A percentile compares a stretch with the other conserved stretches of the same genome.
Evolutionary conservation across 37 sponge, comb jelly and placozoan species (phyloP).

Genomic region (Aplysina aerophoba): DNA sequence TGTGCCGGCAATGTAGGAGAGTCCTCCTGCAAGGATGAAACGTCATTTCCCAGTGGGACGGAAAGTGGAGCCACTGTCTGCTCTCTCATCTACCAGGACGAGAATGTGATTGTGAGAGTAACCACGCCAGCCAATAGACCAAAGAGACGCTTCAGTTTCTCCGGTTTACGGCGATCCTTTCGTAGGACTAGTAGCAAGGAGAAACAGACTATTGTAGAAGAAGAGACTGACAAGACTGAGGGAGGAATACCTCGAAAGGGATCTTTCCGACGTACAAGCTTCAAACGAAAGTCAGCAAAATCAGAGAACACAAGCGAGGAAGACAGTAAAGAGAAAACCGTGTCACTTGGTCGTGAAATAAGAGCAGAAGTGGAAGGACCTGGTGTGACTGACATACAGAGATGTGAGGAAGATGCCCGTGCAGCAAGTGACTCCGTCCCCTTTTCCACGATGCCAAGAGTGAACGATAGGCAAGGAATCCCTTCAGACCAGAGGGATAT

Average conservation of each 20-base stretch:
- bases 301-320: not conserved
- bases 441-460: not conserved
- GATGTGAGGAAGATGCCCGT: too few species aligned
- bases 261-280: not conserved
- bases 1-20: not conserved
- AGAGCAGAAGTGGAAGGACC: not conserved
- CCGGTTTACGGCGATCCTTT: not conserved
- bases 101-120: not conserved
- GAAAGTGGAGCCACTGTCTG: not conserved
- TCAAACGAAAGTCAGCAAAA: not conserved
- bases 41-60: not conserved
- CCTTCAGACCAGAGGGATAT: not conserved
- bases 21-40: too few species aligned
- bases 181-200: not conserved
- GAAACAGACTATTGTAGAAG: not conserved
- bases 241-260: not conserved
- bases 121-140: not conserved
- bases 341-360: not conserved
- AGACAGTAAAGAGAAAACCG: not conserved
- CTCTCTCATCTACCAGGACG: constrained; percentile 6
- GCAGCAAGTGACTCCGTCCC: not conserved
- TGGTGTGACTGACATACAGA: too few species aligned
- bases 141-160: constrained; percentile 27
- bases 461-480: not conserved
- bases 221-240: not conserved